phyloP scores from a whole-genome alignment of 2,113 vertebrate species.

The Leucoraja erinaceus region DNA sequence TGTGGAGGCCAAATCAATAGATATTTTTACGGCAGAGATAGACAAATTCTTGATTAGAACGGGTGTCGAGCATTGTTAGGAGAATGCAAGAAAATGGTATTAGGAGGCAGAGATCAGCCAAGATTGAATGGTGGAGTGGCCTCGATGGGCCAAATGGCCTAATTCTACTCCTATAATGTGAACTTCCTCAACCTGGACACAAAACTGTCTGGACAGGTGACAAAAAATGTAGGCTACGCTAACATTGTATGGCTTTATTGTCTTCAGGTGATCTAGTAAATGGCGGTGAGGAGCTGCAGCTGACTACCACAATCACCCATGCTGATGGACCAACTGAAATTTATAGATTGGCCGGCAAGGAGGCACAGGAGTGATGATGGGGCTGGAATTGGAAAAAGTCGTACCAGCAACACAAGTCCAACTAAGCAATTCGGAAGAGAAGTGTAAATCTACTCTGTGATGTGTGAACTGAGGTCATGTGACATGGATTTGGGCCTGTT shows the following conservation, averaged over 20 bases:
- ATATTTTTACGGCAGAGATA: too few relatives aligned
- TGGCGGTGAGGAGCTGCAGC: constrained; percentile 83
- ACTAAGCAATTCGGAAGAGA: background rate
- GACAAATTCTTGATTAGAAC: too few relatives aligned
- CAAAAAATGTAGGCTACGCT: background rate
- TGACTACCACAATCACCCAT: constrained; percentile 92
- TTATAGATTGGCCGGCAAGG: constrained; percentile 87
- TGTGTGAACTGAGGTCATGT: background rate
- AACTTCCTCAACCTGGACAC: too few relatives aligned
- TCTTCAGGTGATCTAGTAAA: constrained; percentile 63
- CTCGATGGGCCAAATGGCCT: too few relatives aligned
- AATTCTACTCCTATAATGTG: too few relatives aligned
- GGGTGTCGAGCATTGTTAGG: too few relatives aligned
- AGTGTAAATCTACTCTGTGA: background rate
- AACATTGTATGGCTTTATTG: background rate
- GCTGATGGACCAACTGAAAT: constrained; percentile 83
- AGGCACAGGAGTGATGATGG: constrained; percentile 73
- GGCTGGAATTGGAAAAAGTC: background rate
- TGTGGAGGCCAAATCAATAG: too few relatives aligned
- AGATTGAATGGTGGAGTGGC: too few relatives aligned
- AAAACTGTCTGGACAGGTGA: background rate
- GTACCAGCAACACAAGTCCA: constrained; percentile 3
- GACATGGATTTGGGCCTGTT: background rate
- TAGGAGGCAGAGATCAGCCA: too few relatives aligned
- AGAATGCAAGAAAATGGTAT: too few relatives aligned